Percentiles rank a stretch among this genome's conserved stretches.
Evolutionary conservation across 2,888 invertebrate genomes (phyloP).

Genomic region (Eutolmus rufibarbis): DNA sequence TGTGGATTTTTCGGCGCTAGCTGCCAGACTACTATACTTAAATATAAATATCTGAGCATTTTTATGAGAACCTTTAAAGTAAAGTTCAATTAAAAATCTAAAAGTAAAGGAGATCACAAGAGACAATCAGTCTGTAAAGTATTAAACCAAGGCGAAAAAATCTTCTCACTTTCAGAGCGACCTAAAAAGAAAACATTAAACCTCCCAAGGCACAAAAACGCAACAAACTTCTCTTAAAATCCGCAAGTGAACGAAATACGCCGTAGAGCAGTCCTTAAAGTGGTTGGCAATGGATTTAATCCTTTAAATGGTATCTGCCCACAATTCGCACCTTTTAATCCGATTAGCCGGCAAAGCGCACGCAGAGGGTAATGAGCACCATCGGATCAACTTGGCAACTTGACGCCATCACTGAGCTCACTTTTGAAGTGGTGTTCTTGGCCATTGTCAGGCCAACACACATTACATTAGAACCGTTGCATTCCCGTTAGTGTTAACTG

Average conservation of each 20-base stretch:
- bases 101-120: background rate
- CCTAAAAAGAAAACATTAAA: background rate
- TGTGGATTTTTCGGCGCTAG: too few species aligned
- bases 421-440: background rate
- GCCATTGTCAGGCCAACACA: background rate
- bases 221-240: background rate
- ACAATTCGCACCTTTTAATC: slow-evolving; percentile 11
- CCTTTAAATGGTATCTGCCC: slow-evolving; percentile 6
- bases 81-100: background rate
- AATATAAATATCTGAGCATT: too few species aligned
- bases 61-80: background rate
- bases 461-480: background rate
- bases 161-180: background rate
- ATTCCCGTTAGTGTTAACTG: background rate
- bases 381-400: background rate
- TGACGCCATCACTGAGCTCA: background rate
- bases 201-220: background rate
- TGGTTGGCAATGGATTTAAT: background rate
- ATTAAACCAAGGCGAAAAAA: background rate
- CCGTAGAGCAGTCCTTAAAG: background rate
- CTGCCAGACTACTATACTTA: too few species aligned
- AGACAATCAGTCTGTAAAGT: background rate
- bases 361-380: background rate
- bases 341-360: background rate
- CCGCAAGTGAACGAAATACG: background rate